Evolutionary conservation across 2,113 vertebrate species (phyloP).

Genomic region (Talpa occidentalis): DNA sequence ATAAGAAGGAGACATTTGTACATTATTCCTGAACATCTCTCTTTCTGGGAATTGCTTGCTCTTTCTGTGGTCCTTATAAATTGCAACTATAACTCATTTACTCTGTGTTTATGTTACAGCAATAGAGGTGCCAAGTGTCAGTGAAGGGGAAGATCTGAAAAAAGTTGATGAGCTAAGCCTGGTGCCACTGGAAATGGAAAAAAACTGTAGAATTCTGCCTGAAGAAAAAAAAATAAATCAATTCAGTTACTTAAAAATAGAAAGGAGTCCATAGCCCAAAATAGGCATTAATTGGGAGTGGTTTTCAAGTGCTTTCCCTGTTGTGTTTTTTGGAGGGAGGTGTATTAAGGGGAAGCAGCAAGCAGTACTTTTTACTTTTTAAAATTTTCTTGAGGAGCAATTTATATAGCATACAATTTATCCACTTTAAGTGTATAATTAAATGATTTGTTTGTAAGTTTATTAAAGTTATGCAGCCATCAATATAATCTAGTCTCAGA

Average conservation of each 20-base stretch:
- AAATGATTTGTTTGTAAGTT: background rate
- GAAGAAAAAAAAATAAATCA: conserved; percentile 12
- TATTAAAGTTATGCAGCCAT: background rate
- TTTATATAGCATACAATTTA: background rate
- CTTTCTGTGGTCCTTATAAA: background rate
- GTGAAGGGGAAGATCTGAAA: background rate
- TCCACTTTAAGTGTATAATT: background rate
- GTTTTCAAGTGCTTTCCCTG: background rate
- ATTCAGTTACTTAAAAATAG: conserved; percentile 46
- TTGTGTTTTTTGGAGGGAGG: background rate
- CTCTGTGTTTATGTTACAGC: conserved; percentile 44
- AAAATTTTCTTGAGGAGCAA: conserved; percentile 2
- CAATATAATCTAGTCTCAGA: background rate
- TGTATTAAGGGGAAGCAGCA: fast-evolving
- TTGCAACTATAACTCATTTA: conserved; percentile 8
- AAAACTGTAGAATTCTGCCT: background rate
- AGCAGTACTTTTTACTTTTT: background rate
- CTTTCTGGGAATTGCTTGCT: background rate
- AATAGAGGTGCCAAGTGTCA: conserved; percentile 45
- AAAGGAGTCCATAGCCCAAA: background rate
- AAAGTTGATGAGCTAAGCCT: conserved; percentile 55
- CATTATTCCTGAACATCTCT: background rate
- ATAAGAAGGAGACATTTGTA: background rate
- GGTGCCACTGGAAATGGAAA: conserved; percentile 23
- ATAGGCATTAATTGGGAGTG: background rate